These are phyloP conservation scores for Spondyliosoma cantharus DNA, from an alignment of 2,797 vertebrate genomes.

Conservation along the genomic window DNA sequence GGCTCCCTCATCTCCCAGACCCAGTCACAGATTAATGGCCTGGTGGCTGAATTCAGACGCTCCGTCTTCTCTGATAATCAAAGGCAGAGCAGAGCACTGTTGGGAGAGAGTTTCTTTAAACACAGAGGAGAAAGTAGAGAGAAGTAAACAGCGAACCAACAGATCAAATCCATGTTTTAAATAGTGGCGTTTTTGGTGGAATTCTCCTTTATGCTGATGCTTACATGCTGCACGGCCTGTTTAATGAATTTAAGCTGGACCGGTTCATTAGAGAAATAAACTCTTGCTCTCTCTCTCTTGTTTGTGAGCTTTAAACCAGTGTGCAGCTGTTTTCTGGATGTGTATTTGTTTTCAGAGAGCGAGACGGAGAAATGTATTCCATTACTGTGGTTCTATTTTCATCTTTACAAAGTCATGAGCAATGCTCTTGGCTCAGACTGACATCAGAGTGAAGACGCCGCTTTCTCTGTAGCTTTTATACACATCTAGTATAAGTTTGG, in stretches of 20 bases:
- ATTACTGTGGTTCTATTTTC: conserved; percentile 33
- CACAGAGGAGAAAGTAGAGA: not conserved
- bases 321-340: not conserved
- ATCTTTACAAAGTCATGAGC: conserved; percentile 32
- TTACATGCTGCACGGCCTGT: not conserved
- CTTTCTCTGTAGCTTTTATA: not conserved
- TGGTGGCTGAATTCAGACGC: conserved; percentile 67
- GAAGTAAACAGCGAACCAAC: conserved; percentile 7
- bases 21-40: conserved; percentile 77
- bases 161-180: not conserved
- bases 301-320: conserved; percentile 4
- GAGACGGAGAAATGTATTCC: conserved; percentile 5
- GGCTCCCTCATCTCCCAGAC: conserved; percentile 65
- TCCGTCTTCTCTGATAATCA: conserved; percentile 77
- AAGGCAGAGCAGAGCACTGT: conserved; percentile 47
- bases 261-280: conserved; percentile 10
- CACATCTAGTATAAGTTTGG: not conserved
- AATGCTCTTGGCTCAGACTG: not conserved
- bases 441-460: conserved; percentile 12
- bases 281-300: no score
- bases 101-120: conserved; percentile 41
- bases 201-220: conserved; percentile 1
- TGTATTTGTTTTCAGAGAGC: conserved; percentile 11
- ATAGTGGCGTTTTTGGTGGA: not conserved
- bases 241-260: not conserved